Base-by-base conservation (phyloP, 2,888 invertebrate species). In the Leptinotarsa juncta region DNA sequence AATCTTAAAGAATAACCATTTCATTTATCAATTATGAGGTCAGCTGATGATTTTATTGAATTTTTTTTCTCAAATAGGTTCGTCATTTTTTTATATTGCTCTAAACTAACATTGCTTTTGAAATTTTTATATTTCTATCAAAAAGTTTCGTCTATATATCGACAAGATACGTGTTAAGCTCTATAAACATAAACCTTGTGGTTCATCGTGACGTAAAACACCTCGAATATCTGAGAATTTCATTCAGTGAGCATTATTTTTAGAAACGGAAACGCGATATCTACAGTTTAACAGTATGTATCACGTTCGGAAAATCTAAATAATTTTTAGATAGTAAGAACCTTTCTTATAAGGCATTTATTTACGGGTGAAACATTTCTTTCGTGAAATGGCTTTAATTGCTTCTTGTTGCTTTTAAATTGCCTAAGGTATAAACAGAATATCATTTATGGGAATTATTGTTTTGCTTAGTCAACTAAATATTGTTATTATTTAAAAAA, bases 251-350 rank as follows among this genome's bases (percentile, higher is more conserved):
- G 57, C 20, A 57, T 57, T 57, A 57, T 57, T 57, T 57, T 57
- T 57, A 57, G 57, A 57, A 57, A 57, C 57, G 23, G 57, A 57
- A 57, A 57, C 18, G 18, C 57, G 23, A 23, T 20, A 57, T 57
- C 57, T 23, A 4, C 42, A 32, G 62, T 42, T n/a, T 2, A 42
- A 62, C 42, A 42, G 32, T 32, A 10, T 62, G 5, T 10, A 10
- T 42, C 62, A 62, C 5, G 16, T 32, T 57, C 16, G 32, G 26
- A 62, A 62, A 32, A 62, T 7, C 18, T 32, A 32, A 62, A 32
- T 62, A 7, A 42, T 62, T 42, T 62, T 10, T 10, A 5, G n/a
- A 62, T 42, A 62, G n/a, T 62, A 32, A 10, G 26, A 12, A 62
- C 15, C 10, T 62, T 32, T 18, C 20, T 57, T 7, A 32, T 26